Conservation (phyloP, 2,797 vertebrate genomes). For the Meda fulgida region DNA sequence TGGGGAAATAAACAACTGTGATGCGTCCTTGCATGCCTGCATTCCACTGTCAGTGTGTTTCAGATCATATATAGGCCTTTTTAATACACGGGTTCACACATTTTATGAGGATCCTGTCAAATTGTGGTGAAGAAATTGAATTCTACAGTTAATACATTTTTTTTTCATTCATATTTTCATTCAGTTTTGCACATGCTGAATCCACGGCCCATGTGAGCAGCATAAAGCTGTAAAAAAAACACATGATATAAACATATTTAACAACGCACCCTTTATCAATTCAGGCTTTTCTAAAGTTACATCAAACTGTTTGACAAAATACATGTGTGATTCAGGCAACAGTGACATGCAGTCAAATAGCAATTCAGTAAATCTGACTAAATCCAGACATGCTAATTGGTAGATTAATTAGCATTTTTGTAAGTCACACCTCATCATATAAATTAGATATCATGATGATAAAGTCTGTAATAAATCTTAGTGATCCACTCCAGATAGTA, state of each 20-base stretch:
- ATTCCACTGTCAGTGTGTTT: constrained; percentile 3
- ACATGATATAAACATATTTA: neutral
- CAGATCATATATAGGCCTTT: neutral
- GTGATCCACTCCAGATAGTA: neutral
- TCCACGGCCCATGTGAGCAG: neutral
- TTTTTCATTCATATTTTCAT: neutral
- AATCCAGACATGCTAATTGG: neutral
- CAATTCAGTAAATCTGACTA: neutral
- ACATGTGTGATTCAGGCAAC: neutral
- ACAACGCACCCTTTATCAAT: neutral
- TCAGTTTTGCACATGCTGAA: constrained; percentile 1
- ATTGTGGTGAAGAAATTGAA: neutral
- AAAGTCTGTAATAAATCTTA: neutral
- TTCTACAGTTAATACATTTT: neutral
- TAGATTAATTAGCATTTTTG: neutral
- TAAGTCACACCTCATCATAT: neutral
- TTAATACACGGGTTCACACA: neutral
- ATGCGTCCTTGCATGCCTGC: neutral
- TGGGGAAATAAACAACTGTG: constrained; percentile 9
- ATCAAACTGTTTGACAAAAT: neutral
- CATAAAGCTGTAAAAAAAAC: neutral
- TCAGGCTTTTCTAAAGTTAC: neutral
- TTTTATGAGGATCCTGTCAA: neutral
- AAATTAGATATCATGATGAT: neutral
- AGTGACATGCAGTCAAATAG: neutral